Conservation (phyloP, 2,113 vertebrate species). For the Cacatua alba region DNA sequence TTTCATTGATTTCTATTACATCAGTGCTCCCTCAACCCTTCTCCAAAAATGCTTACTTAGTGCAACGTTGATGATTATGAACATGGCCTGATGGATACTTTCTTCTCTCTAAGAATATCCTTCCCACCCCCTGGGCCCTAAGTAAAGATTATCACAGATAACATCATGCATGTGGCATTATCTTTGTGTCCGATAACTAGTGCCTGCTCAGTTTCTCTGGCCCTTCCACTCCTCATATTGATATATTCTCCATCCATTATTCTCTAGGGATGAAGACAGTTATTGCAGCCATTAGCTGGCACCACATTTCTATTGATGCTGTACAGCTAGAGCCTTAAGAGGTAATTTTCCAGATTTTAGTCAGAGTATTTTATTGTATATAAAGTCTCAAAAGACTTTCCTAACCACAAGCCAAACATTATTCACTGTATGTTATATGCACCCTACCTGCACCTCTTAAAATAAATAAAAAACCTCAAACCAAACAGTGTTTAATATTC, state of each 20-base stretch:
- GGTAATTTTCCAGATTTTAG: conserved; percentile 65
- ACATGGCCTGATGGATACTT: conserved; percentile 29
- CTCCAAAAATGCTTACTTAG: conserved; percentile 47
- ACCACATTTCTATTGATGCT: conserved; percentile 67
- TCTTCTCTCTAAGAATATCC: neutral
- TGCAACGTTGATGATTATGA: conserved; percentile 13
- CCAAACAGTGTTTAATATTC: neutral
- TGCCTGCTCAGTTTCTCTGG: conserved; percentile 34
- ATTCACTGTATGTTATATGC: neutral
- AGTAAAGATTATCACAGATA: conserved; percentile 45
- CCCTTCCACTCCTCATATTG: conserved; percentile 49
- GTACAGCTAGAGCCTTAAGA: conserved; percentile 50
- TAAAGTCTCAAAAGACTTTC: conserved; percentile 28
- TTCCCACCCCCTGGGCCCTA: conserved; percentile 48
- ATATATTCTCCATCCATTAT: conserved; percentile 53
- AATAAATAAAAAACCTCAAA: neutral
- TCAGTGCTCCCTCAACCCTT: neutral
- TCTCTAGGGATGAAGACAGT: conserved; percentile 63
- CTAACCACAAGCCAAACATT: conserved; percentile 2
- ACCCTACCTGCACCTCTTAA: neutral
- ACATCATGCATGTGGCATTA: conserved; percentile 52
- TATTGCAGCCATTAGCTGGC: conserved; percentile 72
- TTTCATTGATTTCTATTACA: conserved; percentile 60
- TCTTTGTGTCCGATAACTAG: neutral
- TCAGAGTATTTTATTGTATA: conserved; percentile 12